Conservation (phyloP, 2,888 invertebrate species). For the Augiades crinisus region DNA sequence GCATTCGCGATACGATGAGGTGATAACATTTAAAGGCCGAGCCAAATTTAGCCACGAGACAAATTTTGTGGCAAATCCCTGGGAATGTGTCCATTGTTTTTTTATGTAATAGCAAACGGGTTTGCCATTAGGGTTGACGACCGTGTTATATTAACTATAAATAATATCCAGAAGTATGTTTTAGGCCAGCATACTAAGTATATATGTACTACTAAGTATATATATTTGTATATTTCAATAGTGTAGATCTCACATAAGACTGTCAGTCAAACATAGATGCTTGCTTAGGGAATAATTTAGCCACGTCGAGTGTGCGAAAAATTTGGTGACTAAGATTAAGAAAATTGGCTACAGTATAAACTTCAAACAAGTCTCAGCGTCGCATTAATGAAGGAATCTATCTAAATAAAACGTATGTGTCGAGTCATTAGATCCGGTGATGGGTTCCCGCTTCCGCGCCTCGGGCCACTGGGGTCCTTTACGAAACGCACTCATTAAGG, state of each 20-base stretch:
- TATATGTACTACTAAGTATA: no score
- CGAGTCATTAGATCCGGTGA: constrained; percentile 66
- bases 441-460: constrained; percentile 68
- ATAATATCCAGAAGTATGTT: no score
- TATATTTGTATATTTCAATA: no score
- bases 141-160: no score
- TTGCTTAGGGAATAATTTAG: no score
- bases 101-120: no score
- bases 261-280: no score
- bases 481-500: constrained; percentile 60
- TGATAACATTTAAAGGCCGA: constrained; percentile 66
- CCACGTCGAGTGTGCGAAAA: no score
- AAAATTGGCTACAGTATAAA: no score
- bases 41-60: constrained; percentile 62
- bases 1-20: constrained; percentile 70
- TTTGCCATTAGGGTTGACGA: neutral
- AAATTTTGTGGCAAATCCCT: constrained; percentile 44
- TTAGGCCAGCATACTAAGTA: no score
- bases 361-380: neutral
- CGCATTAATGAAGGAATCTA: neutral
- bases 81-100: neutral
- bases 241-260: no score
- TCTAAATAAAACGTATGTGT: constrained; percentile 50
- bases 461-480: constrained; percentile 58
- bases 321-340: no score